These are phyloP conservation scores for Caretta caretta DNA, from an alignment of 2,113 vertebrate genomes.

Conservation along the genomic window DNA sequence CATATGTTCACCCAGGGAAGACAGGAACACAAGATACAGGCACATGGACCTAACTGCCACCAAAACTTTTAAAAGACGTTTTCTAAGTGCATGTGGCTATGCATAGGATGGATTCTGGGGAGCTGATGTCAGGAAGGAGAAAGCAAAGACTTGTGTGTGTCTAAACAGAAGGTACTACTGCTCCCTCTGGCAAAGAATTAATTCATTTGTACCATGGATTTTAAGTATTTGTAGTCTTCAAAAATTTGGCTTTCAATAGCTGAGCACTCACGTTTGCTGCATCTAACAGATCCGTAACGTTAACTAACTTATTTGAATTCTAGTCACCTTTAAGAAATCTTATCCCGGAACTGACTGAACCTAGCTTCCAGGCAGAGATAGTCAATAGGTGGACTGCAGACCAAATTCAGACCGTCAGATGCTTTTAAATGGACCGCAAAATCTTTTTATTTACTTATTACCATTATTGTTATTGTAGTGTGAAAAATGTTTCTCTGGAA, in stretches of 20 bases:
- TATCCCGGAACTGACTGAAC: not conserved
- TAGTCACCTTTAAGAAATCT: not conserved
- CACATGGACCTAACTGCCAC: not conserved
- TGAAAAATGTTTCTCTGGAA: too few relatives aligned
- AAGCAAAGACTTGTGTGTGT: rapidly evolving
- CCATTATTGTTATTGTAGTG: too few relatives aligned
- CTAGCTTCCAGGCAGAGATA: too few relatives aligned
- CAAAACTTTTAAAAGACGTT: not conserved
- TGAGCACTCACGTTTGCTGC: not conserved
- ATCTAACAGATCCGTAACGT: rapidly evolving
- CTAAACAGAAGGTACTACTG: not conserved
- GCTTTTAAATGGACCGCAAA: too few relatives aligned
- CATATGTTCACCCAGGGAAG: not conserved
- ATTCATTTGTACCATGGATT: not conserved
- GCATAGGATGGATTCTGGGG: not conserved
- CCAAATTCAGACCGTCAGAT: too few relatives aligned
- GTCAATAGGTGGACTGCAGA: too few relatives aligned
- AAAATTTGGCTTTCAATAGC: not conserved
- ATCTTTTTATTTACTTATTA: too few relatives aligned
- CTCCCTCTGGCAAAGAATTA: not conserved
- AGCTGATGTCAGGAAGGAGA: not conserved
- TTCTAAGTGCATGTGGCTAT: not conserved
- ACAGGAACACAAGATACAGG: not conserved
- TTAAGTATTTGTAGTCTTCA: not conserved
- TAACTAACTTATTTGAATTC: not conserved